phyloP scores from a whole-genome alignment of 2,797 vertebrate genomes.

The Thunnus albacares region DNA sequence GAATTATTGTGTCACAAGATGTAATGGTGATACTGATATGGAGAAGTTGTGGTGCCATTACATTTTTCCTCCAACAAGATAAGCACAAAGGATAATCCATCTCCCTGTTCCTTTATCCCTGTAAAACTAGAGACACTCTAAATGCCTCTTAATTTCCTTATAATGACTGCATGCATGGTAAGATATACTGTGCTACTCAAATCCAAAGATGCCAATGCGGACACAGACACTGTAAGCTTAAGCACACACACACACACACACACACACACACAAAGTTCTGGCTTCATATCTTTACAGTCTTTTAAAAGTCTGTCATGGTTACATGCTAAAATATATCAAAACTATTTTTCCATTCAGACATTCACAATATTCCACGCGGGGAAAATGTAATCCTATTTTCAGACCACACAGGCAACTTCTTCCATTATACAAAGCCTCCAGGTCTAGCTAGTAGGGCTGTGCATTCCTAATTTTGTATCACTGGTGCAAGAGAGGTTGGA shows the following conservation, averaged over 20 bases:
- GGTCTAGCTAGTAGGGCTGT: not conserved
- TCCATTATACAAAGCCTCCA: not conserved
- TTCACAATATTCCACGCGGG: not conserved
- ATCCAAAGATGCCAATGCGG: slow-evolving; percentile 21
- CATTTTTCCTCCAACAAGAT: slow-evolving; percentile 39
- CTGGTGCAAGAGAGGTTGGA: not conserved
- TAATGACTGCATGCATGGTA: slow-evolving; percentile 24
- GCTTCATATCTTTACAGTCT: not conserved
- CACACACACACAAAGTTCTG: not conserved
- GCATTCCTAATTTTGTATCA: slow-evolving; percentile 2
- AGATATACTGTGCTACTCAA: slow-evolving; percentile 22
- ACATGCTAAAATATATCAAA: not conserved
- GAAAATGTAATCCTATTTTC: slow-evolving; percentile 11
- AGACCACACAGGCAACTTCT: not conserved
- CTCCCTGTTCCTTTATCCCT: slow-evolving; percentile 30
- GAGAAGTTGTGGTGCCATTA: slow-evolving; percentile 11
- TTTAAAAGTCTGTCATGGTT: not conserved
- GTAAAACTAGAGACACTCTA: slow-evolving; percentile 28
- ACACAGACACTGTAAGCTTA: slow-evolving; percentile 14
- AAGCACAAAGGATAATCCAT: slow-evolving; percentile 12
- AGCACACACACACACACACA: not conserved
- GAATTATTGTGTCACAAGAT: slow-evolving; percentile 47
- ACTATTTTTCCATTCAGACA: not conserved
- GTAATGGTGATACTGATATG: slow-evolving; percentile 29
- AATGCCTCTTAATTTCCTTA: slow-evolving; percentile 27